These are phyloP conservation scores for Eclectus roratus DNA, from an alignment of 2,113 vertebrate species.

Conservation along the genomic window DNA sequence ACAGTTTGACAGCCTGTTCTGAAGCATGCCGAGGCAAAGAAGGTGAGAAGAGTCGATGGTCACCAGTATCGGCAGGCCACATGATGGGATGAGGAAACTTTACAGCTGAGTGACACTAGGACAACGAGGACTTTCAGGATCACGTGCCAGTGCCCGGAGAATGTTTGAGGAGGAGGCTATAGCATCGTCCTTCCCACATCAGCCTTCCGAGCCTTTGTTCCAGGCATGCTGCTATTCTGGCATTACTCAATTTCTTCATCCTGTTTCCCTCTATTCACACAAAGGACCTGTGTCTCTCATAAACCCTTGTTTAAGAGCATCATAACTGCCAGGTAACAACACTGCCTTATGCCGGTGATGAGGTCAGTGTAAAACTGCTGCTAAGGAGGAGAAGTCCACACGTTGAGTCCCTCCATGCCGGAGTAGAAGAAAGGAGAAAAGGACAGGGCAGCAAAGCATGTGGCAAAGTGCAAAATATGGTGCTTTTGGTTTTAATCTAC, in stretches of 20 bases:
- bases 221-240: not conserved
- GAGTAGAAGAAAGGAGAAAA: not conserved
- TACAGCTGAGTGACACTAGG: not conserved
- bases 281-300: conserved; percentile 14
- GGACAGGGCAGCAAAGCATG: not conserved
- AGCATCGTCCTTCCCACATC: not conserved
- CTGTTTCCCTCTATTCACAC: conserved; percentile 4
- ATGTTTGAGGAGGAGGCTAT: not conserved
- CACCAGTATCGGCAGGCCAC: not conserved
- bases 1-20: not conserved
- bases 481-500: not conserved
- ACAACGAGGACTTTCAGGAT: not conserved
- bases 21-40: not conserved
- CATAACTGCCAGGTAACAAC: not conserved
- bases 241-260: not conserved
- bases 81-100: not conserved
- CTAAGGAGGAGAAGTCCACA: not conserved
- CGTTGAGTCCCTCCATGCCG: not conserved
- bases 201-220: conserved; percentile 5
- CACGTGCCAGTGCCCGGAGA: not conserved
- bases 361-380: not conserved
- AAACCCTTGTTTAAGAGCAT: conserved; percentile 11
- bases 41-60: not conserved
- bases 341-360: rapidly evolving
- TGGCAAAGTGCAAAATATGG: not conserved